phyloP scores from a whole-genome alignment of 1,140 invertebrate species.

The Dendroctonus valens region DNA sequence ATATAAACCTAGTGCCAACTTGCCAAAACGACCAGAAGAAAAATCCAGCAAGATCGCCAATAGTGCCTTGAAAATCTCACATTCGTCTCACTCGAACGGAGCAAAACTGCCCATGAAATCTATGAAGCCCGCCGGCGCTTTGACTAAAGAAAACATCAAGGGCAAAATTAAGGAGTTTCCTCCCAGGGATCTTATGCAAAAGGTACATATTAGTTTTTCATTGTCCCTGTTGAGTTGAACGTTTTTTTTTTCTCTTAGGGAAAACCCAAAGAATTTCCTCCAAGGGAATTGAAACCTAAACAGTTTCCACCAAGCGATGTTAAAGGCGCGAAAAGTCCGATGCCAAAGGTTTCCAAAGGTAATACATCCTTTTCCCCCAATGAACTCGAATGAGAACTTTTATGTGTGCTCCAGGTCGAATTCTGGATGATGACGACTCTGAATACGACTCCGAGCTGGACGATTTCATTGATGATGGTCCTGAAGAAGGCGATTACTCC shows the following conservation, averaged over 20 bases:
- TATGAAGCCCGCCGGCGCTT: too few relatives aligned
- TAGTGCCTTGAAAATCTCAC: too few relatives aligned
- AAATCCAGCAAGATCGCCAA: neutral
- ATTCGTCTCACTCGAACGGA: too few relatives aligned
- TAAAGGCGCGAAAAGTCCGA: conserved; percentile 46
- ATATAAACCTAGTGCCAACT: neutral
- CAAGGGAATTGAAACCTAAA: conserved; percentile 42
- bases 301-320: conserved; percentile 54
- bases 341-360: conserved; percentile 48
- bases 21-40: neutral
- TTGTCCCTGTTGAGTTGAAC: neutral
- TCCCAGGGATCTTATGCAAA: conserved; percentile 24
- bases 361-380: neutral
- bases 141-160: too few relatives aligned
- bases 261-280: conserved; percentile 36
- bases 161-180: conserved; percentile 34
- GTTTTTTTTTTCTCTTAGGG: conserved; percentile 13
- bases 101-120: too few relatives aligned
- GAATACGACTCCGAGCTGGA: conserved; percentile 90
- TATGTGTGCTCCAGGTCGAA: conserved; percentile 54
- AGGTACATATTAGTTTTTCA: conserved; percentile 8
- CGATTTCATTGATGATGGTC: conserved; percentile 87
- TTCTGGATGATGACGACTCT: conserved; percentile 66
- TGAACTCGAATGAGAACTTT: neutral
- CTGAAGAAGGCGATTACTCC: conserved; percentile 72